Evolutionary conservation across 2,113 vertebrate species (phyloP).

Genomic region (Apistogramma diplotaenia): DNA sequence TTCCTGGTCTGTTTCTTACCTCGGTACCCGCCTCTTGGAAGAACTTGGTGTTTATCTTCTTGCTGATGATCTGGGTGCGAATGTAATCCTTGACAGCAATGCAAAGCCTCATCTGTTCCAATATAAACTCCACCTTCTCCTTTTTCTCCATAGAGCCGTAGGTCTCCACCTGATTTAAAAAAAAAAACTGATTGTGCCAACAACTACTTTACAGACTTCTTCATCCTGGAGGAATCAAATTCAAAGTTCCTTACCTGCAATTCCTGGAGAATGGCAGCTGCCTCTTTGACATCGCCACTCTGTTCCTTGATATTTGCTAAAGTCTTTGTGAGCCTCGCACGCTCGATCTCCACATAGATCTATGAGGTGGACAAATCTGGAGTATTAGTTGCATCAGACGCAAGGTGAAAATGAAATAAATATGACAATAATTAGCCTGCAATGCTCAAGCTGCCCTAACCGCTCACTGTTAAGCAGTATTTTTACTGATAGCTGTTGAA

Average conservation of each 20-base stretch:
- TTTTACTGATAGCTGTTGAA: fast-evolving
- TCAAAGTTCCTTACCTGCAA: constrained; percentile 82
- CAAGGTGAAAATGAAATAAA: background rate
- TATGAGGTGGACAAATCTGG: constrained; percentile 50
- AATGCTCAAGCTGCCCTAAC: background rate
- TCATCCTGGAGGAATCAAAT: background rate
- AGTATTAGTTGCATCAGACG: background rate
- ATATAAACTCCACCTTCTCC: constrained; percentile 95
- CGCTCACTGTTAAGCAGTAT: background rate
- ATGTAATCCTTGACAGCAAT: constrained; percentile 98
- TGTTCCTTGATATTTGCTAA: constrained; percentile 93
- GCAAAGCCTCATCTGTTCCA: constrained; percentile 99
- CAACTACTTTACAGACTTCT: background rate
- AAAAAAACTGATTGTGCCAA: background rate
- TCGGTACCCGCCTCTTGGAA: constrained; percentile 95
- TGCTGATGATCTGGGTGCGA: constrained; percentile 98
- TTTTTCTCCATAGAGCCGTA: constrained; percentile 99
- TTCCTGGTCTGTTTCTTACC: constrained; percentile 69
- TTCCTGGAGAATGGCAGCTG: constrained; percentile 93
- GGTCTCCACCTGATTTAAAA: constrained; percentile 87
- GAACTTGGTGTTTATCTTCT: constrained; percentile 99
- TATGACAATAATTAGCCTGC: background rate
- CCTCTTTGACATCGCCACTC: constrained; percentile 92
- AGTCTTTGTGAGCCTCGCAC: constrained; percentile 92
- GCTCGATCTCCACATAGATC: constrained; percentile 99